Base-by-base conservation (phyloP, 35 echinoderm and acorn worm species). In the Ophiothrix spiculata region DNA sequence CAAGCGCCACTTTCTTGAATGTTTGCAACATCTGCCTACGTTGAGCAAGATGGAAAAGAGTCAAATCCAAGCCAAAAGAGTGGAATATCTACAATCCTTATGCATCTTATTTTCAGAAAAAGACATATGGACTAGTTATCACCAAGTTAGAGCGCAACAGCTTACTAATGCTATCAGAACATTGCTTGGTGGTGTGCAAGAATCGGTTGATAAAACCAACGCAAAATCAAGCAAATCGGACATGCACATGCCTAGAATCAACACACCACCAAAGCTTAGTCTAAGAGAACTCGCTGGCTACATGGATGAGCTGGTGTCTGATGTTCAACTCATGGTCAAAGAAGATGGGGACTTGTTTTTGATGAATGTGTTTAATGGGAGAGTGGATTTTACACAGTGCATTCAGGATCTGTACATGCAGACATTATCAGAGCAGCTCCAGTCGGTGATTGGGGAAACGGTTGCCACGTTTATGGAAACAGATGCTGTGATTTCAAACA, bases 71-170 rank as follows among this genome's bases (percentile, higher is more conserved):
- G 37, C 38, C n/a, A 19, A 49, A 40, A 56, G 91, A 28, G 88
- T 93, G 37, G 87, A 97, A 80, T 64, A 80, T 29, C 74, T 97
- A 19, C 94, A 97, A 80, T 87, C 83, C 75, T 83, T 97, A 46
- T 97, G 94, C 77, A 86, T 97, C 36, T 83, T 97, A 28, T 97
- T 93, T 74, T 91, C 94, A 1, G 45, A 86, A 23, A 40, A 81
- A 76, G 91, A 97, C 0, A 84, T 97, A 0, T 97, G 94, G 94
- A 56, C 28, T 31, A 97, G 91, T 73, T 97, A 97, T 56, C 91
- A 92, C 28, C 79, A 78, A 31, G 23, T 93, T 28, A 80, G 91
- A 35, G 86, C 90, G 31, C 89, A 97, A 39, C 86, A 93, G 80
- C 69, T 97, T n/a, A 83, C n/a, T 21, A 40, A 42, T 17, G 32